A percentile compares a stretch with the other conserved stretches of the same genome.
Conservation (phyloP, 2,888 invertebrate species). For the Agapostemon virescens region DNA sequence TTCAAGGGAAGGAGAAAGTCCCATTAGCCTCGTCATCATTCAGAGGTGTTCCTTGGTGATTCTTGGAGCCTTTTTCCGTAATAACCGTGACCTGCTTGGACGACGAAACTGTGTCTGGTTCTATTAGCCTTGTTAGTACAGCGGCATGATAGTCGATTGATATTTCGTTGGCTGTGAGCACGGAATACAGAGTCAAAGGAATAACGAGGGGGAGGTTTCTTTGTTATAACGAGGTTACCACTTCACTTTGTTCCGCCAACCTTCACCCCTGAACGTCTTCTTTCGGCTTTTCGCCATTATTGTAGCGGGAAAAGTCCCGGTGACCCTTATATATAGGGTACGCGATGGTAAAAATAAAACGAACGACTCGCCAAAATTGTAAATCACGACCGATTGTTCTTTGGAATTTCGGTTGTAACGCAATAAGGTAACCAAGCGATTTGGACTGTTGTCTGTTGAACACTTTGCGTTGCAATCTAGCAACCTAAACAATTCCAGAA, state of each 20-base stretch:
- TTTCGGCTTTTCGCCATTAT: constrained; percentile 10
- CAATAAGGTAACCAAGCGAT: no score
- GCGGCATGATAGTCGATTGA: constrained; percentile 38
- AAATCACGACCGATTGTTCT: neutral
- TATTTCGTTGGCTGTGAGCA: constrained; percentile 9
- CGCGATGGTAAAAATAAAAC: constrained; percentile 15
- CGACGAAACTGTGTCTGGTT: constrained; percentile 34
- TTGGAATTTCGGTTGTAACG: neutral
- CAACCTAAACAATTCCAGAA: no score
- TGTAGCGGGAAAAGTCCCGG: neutral
- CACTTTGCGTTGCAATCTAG: no score
- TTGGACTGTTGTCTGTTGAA: no score
- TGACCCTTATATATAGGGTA: constrained; percentile 7
- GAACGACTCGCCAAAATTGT: neutral
- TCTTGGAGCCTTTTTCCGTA: neutral
- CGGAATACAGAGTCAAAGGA: constrained; percentile 36
- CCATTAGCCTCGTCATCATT: constrained; percentile 1
- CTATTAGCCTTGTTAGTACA: constrained; percentile 47
- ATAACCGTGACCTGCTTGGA: neutral
- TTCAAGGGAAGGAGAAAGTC: neutral
- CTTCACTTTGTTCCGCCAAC: constrained; percentile 24
- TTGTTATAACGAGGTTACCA: constrained; percentile 40
- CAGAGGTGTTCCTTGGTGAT: neutral
- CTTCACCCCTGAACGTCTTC: constrained; percentile 10
- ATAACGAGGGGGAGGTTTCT: constrained; percentile 37